Conservation (phyloP, 2,797 vertebrate genomes). For the Bufotes viridis region DNA sequence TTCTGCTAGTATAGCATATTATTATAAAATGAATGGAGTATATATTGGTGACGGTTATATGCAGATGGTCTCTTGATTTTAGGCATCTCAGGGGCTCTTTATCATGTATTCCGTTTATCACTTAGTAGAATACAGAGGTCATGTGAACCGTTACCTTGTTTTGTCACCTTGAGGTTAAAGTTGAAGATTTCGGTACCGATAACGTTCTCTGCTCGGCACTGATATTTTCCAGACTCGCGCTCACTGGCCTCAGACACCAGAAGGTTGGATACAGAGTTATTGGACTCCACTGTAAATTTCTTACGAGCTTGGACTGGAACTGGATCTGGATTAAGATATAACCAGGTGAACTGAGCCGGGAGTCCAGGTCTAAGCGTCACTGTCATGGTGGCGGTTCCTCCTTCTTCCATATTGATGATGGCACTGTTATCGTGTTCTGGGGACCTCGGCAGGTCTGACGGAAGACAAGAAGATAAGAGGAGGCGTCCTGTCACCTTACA, state of each 20-base stretch:
- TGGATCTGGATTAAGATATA: neutral
- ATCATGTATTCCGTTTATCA: no score
- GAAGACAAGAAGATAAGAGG: neutral
- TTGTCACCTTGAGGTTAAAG: slow-evolving; percentile 1
- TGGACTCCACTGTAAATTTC: neutral
- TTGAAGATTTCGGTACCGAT: slow-evolving; percentile 2
- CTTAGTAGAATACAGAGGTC: no score
- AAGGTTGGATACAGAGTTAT: neutral
- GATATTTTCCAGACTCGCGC: slow-evolving; percentile 18
- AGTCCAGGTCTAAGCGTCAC: neutral
- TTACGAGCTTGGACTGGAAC: neutral
- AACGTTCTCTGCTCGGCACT: slow-evolving; percentile 1
- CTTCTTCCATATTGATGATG: neutral
- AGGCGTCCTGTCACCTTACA: neutral
- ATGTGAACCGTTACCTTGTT: slow-evolving; percentile 2
- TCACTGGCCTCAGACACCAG: neutral
- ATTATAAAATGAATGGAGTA: no score
- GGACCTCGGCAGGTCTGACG: neutral
- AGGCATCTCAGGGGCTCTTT: no score
- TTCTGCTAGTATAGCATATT: no score
- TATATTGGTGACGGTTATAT: no score
- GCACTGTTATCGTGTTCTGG: neutral
- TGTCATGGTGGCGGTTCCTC: neutral
- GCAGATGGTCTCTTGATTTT: no score
- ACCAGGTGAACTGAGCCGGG: slow-evolving; percentile 1